A percentile compares a stretch with the other conserved stretches of the same genome.
Evolutionary conservation across 2,888 invertebrate species (phyloP).

Genomic region (Eumacrocentrus americanus): DNA sequence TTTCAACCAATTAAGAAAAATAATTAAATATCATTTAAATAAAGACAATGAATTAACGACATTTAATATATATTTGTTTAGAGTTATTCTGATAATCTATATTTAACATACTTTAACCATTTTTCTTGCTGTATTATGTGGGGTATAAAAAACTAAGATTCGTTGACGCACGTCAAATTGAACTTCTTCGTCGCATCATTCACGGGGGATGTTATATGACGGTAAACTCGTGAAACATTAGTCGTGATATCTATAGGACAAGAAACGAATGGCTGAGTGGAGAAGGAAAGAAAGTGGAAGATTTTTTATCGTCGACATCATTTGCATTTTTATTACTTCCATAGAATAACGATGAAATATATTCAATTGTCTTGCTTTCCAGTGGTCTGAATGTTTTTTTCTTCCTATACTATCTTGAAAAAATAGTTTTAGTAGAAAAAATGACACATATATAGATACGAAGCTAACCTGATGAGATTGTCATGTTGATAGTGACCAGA

Average conservation of each 20-base stretch:
- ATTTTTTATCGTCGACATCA: conserved; percentile 12
- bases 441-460: background rate
- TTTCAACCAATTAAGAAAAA: too few relatives aligned
- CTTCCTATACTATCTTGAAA: background rate
- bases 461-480: conserved; percentile 42
- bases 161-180: background rate
- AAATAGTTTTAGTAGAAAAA: background rate
- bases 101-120: too few relatives aligned
- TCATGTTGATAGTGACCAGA: conserved; percentile 48
- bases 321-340: conserved; percentile 22
- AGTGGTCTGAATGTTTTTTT: too few relatives aligned
- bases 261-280: background rate
- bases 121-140: too few relatives aligned
- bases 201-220: background rate
- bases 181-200: background rate
- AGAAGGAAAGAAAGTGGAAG: background rate
- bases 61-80: too few relatives aligned
- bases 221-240: conserved; percentile 1
- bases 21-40: too few relatives aligned
- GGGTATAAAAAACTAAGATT: too few relatives aligned
- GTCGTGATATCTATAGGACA: background rate
- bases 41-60: too few relatives aligned
- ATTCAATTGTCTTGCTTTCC: conserved; percentile 11
- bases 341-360: conserved; percentile 8
- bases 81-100: too few relatives aligned